Evolutionary conservation across 1,140 invertebrate species (phyloP), one percentile per base, ranked within the genome.

Genomic region (Forficula auricularia): DNA sequence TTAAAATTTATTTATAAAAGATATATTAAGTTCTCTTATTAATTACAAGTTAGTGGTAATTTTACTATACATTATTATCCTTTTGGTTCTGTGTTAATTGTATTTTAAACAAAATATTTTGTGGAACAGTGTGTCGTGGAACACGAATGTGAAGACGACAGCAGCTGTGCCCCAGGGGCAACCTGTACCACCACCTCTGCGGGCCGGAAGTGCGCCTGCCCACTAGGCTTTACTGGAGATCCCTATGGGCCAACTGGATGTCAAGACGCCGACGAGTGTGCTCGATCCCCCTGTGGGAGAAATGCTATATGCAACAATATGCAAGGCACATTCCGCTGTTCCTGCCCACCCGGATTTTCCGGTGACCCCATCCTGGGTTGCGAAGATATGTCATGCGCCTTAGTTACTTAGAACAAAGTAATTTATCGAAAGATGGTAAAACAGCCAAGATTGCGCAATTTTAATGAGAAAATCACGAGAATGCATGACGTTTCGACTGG

Each of bases 61-160:
- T 45, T 19, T 39, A 8, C 7, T 37, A n/a, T 40, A 16, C 15
- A 10, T 20, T 47, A 12, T 13, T 39, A 30, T 22, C 12, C 19
- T 42, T 40, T 33, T 18, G 38, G 27, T 40, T 30, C 15, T 45
- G 8, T 15, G 32, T 18, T 44, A n/a, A 40, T 43, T 30, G 14
- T 32, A 16, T 18, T 30, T 10, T 14, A 34, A 38, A 30, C 16
- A 13, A 30, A 38, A 18, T 16, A 20, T 12, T 13, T 40, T n/a
- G n/a, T n/a, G n/a, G n/a, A n/a, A 7, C 51, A 84, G 79, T 90
- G 86, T 59, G 66, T 73, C 46, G 85, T 89, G 58, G 62, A 86
- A 40, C 75, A 90, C 57, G 85, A 91, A 64, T 91, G 86, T 59
- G 63, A 73, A 47, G 66, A 70, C 49, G 64, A 63, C 15, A 69